phyloP scores from a whole-genome alignment of 2,797 vertebrate genomes.

The Megalops cyprinoides region DNA sequence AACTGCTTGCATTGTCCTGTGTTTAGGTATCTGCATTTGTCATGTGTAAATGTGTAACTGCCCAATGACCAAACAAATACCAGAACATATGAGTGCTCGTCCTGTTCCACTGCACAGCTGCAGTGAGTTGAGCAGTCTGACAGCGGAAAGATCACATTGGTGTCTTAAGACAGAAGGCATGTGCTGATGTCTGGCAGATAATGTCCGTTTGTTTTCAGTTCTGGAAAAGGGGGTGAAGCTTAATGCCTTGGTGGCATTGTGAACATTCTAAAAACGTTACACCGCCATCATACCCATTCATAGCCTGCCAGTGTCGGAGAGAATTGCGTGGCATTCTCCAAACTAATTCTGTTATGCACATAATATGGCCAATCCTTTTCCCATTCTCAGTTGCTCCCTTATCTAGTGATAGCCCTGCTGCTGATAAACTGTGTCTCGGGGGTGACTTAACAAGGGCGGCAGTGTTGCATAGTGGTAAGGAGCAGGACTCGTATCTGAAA shows the following conservation, averaged over 20 bases:
- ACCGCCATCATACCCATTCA: background rate
- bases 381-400: background rate
- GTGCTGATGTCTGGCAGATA: background rate
- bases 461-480: no score
- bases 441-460: conserved; percentile 1
- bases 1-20: no score
- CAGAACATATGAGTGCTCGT: background rate
- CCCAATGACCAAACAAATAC: background rate
- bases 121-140: background rate
- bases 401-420: background rate
- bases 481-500: no score
- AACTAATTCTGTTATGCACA: background rate
- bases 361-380: background rate
- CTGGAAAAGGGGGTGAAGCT: background rate
- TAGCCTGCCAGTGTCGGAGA: background rate
- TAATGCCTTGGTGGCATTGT: background rate
- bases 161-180: background rate
- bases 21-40: no score
- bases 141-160: background rate
- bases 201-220: background rate
- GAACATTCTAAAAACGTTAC: background rate
- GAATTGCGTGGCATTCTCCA: background rate
- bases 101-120: background rate
- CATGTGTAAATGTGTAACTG: background rate
- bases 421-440: background rate